Base-by-base conservation (phyloP, 2,888 invertebrate genomes). In the Leptinotarsa tumamoca region DNA sequence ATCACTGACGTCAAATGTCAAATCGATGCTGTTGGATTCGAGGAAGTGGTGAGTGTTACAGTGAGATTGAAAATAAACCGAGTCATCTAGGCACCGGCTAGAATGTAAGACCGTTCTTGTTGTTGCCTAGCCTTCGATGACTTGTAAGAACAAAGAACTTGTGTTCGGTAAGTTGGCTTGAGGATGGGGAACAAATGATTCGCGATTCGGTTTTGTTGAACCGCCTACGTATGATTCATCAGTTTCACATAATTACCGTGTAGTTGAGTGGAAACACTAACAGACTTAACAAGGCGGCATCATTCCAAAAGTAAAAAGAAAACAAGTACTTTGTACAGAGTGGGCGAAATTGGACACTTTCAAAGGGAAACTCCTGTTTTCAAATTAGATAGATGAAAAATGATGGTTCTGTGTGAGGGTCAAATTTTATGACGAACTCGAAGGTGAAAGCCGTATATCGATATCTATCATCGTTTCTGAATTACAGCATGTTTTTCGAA, bases 1-100 rank as follows among this genome's bases (percentile, higher is more conserved):
- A 23, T 71, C 73, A 71, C 79, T 82, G 82, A 82, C 82, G 82
- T 82, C 81, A 82, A 76, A 71, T 76, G 75, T 17, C 63, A n/a
- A 63, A 33, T 63, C 33, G 63, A 80, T 78, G 80, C 78, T 76
- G 80, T 79, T 78, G 72, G 73, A 74, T 81, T 80, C 79, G 80
- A 79, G 80, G 80, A 82, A 82, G 78, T 78, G 79, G 76, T 79
- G 78, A 78, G 78, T 79, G 80, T 78, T 43, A 72, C 17, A 77
- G 71, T 74, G 73, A 71, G 74, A 72, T 72, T 68, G 72, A 63
- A 63, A 63, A 33, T 33, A 43, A 63, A 43, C 33, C 27, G 71
- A 77, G 74, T 77, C 77, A 56, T 68, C 76, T 74, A 66, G 72
- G 67, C 51, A 63, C 33, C 33, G 63, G 63, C 63, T 63, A n/a